phyloP scores from a whole-genome alignment of 2,113 vertebrate species.

The Trogon surrucura region DNA sequence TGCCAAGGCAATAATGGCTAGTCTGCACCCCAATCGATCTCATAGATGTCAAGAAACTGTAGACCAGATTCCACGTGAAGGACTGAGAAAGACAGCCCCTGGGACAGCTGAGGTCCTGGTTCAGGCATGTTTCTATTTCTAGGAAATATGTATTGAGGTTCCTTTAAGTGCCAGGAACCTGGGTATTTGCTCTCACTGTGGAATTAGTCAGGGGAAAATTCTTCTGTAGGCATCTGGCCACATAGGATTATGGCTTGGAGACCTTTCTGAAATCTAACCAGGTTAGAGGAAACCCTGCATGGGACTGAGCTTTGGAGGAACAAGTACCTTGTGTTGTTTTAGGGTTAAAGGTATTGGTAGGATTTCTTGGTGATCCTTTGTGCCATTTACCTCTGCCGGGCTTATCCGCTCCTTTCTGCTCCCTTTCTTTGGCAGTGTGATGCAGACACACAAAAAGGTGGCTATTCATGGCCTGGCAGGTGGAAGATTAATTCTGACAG shows the following conservation, averaged over 20 bases:
- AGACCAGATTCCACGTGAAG: neutral
- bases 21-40: neutral
- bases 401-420: neutral
- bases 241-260: neutral
- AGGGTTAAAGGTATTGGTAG: neutral
- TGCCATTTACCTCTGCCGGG: neutral
- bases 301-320: neutral
- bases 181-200: neutral
- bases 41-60: neutral
- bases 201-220: neutral
- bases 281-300: neutral
- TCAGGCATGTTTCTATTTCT: neutral
- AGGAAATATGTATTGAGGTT: neutral
- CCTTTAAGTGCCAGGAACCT: neutral
- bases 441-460: slow-evolving; percentile 36
- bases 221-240: neutral
- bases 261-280: neutral
- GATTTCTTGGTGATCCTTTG: slow-evolving; percentile 10
- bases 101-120: neutral
- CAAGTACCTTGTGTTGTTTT: neutral
- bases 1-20: neutral
- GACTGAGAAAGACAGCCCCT: neutral
- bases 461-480: slow-evolving; percentile 61
- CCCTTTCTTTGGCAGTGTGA: slow-evolving; percentile 25
- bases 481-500: slow-evolving; percentile 60